These are phyloP conservation scores for Mungos mungo DNA, from an alignment of 2,113 vertebrate genomes.

Conservation along the genomic window DNA sequence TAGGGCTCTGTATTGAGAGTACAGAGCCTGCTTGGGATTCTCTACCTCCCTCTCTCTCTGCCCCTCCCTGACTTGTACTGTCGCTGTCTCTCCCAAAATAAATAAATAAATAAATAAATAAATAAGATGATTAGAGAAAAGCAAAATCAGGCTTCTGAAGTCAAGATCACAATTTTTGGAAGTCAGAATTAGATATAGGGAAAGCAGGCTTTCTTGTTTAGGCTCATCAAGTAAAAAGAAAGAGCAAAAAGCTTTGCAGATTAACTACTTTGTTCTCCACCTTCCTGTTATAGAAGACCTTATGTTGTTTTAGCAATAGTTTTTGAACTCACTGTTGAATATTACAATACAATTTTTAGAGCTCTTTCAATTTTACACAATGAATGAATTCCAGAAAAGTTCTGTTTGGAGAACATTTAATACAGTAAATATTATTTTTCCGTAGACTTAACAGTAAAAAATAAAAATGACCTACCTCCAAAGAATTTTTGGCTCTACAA, in stretches of 20 bases:
- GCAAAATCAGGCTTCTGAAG: background rate
- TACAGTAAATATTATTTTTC: background rate
- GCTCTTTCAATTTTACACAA: background rate
- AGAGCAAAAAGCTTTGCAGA: background rate
- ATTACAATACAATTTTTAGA: constrained; percentile 1
- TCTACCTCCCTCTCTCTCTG: too few species aligned
- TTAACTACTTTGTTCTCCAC: background rate
- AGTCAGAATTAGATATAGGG: background rate
- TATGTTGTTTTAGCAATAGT: background rate
- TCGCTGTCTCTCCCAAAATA: too few species aligned
- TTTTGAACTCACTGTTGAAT: background rate
- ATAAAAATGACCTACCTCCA: background rate
- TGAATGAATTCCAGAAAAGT: background rate
- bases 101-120: background rate
- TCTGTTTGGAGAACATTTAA: background rate
- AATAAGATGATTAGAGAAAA: background rate
- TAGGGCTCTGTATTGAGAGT: too few species aligned
- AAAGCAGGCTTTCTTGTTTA: background rate
- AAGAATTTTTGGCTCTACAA: background rate
- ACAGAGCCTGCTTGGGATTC: too few species aligned
- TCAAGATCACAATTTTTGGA: background rate
- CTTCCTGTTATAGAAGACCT: background rate
- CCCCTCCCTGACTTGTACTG: too few species aligned
- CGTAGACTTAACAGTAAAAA: background rate
- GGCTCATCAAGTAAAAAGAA: background rate